Percentiles rank a stretch among this genome's conserved stretches.
Evolutionary conservation across 2,113 vertebrate species (phyloP).

Genomic region (Zosterops pallidus): DNA sequence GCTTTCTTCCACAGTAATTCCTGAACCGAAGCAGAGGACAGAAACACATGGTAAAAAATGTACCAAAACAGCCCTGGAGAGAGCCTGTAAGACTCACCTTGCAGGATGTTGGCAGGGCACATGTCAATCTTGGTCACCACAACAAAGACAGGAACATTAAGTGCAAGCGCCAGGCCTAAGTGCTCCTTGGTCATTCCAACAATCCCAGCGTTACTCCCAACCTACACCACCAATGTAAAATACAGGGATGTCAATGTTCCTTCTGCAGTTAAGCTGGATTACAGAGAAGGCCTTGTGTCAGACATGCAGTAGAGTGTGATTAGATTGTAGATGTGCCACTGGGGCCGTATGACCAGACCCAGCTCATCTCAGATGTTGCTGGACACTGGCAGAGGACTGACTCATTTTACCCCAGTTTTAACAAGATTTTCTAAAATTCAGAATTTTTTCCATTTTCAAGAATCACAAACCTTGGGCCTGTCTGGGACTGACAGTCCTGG

Average conservation of each 20-base stretch:
- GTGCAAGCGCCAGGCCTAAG: constrained; percentile 92
- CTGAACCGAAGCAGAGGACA: background rate
- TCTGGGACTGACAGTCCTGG: background rate
- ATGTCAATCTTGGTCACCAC: constrained; percentile 99
- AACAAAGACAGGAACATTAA: constrained; percentile 96
- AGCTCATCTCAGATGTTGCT: background rate
- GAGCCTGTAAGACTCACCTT: constrained; percentile 80
- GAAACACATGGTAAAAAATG: background rate
- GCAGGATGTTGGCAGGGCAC: constrained; percentile 97
- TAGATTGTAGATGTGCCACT: background rate
- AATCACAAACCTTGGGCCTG: background rate
- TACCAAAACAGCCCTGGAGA: background rate
- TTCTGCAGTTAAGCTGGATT: background rate
- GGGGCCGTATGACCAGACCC: background rate
- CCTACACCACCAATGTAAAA: constrained; percentile 74
- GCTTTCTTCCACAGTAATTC: background rate
- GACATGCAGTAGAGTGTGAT: background rate
- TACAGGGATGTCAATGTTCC: background rate
- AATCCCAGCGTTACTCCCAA: constrained; percentile 97
- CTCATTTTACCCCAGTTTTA: background rate
- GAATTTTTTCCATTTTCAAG: background rate
- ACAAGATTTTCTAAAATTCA: background rate
- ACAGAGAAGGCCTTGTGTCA: background rate
- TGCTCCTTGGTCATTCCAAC: constrained; percentile 99
- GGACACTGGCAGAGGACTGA: background rate